Conservation (phyloP, 2,113 vertebrate species). For the Promerops cafer region DNA sequence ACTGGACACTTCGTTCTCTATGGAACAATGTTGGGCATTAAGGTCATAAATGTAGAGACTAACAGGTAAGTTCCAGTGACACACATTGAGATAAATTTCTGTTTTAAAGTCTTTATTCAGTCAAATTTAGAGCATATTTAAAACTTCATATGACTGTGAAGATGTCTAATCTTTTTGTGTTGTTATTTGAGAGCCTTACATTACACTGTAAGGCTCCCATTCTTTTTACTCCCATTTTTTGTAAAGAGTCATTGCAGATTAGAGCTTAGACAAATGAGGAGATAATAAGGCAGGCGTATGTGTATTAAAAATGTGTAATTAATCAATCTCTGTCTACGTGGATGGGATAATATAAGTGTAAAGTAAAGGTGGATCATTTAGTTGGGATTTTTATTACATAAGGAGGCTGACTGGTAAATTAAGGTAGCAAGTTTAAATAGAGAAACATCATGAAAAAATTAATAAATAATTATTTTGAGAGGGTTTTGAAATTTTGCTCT, state of each 20-base stretch:
- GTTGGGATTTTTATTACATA: not conserved
- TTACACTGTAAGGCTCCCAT: not conserved
- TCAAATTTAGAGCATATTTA: not conserved
- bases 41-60: conserved; percentile 97
- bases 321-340: not conserved
- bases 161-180: not conserved
- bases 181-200: not conserved
- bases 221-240: not conserved
- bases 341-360: not conserved
- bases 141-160: not conserved
- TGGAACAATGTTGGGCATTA: conserved; percentile 98
- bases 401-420: not conserved
- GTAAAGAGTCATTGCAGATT: not conserved
- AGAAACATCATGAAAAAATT: not conserved
- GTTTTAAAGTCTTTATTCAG: not conserved
- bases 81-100: not conserved
- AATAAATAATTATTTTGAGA: not conserved
- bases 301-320: conserved; percentile 9
- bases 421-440: not conserved
- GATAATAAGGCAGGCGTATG: not conserved
- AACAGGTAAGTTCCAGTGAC: conserved; percentile 80
- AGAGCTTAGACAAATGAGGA: not conserved
- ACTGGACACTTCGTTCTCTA: conserved; percentile 97
- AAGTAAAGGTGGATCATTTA: not conserved
- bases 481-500: not conserved